These are phyloP conservation scores for Coleophora flavipennella DNA, from an alignment of 2,888 invertebrate genomes.

Conservation along the genomic window DNA sequence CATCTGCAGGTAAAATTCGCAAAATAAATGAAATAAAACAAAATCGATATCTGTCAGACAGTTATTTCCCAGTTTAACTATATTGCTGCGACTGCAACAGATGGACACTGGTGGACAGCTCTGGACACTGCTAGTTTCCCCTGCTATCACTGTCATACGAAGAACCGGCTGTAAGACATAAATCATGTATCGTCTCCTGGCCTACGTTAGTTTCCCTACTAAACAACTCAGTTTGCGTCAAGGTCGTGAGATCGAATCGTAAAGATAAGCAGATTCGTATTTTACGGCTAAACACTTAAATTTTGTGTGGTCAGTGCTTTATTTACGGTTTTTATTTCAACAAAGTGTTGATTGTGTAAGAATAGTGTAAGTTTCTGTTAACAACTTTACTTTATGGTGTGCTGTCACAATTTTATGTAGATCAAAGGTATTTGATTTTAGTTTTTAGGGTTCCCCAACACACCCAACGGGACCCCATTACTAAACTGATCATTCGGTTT, in stretches of 20 bases:
- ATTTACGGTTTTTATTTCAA: neutral
- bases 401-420: neutral
- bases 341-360: slow-evolving; percentile 1
- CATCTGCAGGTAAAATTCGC: no score
- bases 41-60: no score
- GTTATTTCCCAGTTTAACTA: no score
- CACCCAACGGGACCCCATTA: no score
- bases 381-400: slow-evolving; percentile 1
- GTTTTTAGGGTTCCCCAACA: no score
- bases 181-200: neutral
- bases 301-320: slow-evolving; percentile 2
- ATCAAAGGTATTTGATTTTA: no score
- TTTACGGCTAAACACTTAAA: slow-evolving; percentile 13
- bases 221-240: slow-evolving; percentile 34
- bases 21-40: no score
- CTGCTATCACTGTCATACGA: slow-evolving; percentile 3
- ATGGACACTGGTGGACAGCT: no score
- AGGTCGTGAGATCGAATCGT: slow-evolving; percentile 37
- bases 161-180: neutral
- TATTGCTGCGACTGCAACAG: no score
- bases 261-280: slow-evolving; percentile 34
- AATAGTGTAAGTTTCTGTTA: neutral
- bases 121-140: slow-evolving; percentile 3
- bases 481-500: no score
- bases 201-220: slow-evolving; percentile 8